Evolutionary conservation across 2,113 vertebrate species (phyloP).

Genomic region (Urocolius indicus): DNA sequence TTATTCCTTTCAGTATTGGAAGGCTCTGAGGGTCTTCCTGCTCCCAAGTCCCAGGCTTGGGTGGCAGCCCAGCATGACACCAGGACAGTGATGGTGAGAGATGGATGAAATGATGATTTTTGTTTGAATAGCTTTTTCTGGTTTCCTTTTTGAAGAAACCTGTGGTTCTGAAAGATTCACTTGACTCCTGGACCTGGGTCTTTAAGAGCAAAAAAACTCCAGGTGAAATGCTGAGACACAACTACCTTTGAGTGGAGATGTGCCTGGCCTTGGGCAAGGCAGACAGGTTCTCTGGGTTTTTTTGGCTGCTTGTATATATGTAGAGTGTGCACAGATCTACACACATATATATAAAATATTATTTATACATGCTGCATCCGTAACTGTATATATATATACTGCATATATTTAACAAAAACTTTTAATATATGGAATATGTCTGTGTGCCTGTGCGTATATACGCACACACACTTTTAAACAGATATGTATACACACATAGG

Average conservation of each 20-base stretch:
- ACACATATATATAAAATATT: neutral
- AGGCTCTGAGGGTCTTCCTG: neutral
- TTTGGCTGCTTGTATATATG: neutral
- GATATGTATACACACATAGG: neutral
- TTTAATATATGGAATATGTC: neutral
- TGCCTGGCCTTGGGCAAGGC: neutral
- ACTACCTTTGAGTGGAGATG: neutral
- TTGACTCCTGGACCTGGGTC: neutral
- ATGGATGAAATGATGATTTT: neutral
- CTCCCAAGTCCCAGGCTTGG: neutral
- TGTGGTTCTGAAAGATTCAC: neutral
- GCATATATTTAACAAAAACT: neutral
- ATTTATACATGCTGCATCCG: neutral
- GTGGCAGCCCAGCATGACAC: accelerated
- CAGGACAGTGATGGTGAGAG: neutral
- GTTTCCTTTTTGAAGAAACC: neutral
- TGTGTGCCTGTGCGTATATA: accelerated
- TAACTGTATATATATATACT: neutral
- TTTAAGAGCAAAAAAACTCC: neutral
- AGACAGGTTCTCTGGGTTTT: neutral
- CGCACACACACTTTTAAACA: neutral
- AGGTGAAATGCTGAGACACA: neutral
- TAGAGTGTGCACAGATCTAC: neutral
- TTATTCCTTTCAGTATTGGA: accelerated
- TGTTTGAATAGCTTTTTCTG: neutral